phyloP scores from a whole-genome alignment of 2,888 invertebrate genomes.

The Pammene aurita region DNA sequence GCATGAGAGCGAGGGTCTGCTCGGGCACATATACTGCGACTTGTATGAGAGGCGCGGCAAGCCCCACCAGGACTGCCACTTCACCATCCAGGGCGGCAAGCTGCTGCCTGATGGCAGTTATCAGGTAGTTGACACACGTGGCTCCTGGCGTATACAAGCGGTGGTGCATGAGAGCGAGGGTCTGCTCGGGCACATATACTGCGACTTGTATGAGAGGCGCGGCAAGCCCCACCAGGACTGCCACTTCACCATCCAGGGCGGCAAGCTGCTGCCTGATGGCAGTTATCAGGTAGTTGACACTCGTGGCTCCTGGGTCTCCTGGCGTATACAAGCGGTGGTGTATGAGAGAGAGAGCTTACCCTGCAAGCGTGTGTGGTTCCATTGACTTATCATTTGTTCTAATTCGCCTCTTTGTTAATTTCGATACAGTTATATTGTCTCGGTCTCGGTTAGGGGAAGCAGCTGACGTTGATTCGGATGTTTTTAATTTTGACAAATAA shows the following conservation, averaged over 20 bases:
- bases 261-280: slow-evolving; percentile 89
- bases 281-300: slow-evolving; percentile 87
- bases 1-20: slow-evolving; percentile 89
- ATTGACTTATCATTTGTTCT: too few relatives aligned
- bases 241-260: slow-evolving; percentile 99
- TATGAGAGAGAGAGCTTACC: slow-evolving; percentile 92
- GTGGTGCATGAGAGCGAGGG: slow-evolving; percentile 92
- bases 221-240: slow-evolving; percentile 99
- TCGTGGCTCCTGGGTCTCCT: slow-evolving; percentile 85
- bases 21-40: slow-evolving; percentile 99
- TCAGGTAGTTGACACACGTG: slow-evolving; percentile 84
- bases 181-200: slow-evolving; percentile 96
- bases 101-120: slow-evolving; percentile 89
- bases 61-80: slow-evolving; percentile 99
- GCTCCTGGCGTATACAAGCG: slow-evolving; percentile 93
- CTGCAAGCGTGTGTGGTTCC: too few relatives aligned
- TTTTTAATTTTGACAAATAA: too few relatives aligned
- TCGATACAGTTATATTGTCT: too few relatives aligned
- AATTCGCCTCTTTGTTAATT: too few relatives aligned
- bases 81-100: slow-evolving; percentile 98
- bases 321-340: slow-evolving; percentile 95
- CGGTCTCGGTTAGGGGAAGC: too few relatives aligned
- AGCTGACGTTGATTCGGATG: too few relatives aligned
- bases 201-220: slow-evolving; percentile 96
- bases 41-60: slow-evolving; percentile 96